These are phyloP conservation scores for Mionectes macconnelli DNA, from an alignment of 2,113 vertebrate species.

Conservation along the genomic window DNA sequence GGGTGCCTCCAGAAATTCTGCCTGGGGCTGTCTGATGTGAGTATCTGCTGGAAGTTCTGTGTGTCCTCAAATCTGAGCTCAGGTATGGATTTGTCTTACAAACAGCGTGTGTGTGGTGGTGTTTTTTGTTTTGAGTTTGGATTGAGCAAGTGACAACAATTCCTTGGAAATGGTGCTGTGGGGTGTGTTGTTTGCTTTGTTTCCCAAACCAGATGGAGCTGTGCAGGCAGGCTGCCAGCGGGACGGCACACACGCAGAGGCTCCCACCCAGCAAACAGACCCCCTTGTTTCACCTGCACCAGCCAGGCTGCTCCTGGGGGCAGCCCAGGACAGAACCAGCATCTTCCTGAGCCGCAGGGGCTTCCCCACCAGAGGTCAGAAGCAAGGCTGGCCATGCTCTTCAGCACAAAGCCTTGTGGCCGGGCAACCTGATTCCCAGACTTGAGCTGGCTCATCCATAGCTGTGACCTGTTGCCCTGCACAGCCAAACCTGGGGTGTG, in stretches of 20 bases:
- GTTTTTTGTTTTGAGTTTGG: not conserved
- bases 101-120: not conserved
- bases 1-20: not conserved
- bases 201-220: not conserved
- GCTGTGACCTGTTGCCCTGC: not conserved
- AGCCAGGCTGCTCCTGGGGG: not conserved
- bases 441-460: not conserved
- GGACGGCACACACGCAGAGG: rapidly evolving
- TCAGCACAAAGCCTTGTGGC: not conserved
- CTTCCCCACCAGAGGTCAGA: not conserved
- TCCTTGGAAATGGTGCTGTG: not conserved
- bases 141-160: not conserved
- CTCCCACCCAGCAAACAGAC: not conserved
- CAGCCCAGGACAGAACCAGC: not conserved
- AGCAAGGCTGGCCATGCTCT: not conserved
- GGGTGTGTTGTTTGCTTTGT: not conserved
- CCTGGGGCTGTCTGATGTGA: not conserved
- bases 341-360: not conserved
- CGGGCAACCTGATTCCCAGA: not conserved
- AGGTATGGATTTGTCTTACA: not conserved
- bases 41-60: not conserved
- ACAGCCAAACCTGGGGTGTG: not conserved
- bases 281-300: rapidly evolving
- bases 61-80: not conserved
- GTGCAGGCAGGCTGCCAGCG: not conserved